Conservation (phyloP, 2,888 invertebrate species). For the Parnassius apollo region DNA sequence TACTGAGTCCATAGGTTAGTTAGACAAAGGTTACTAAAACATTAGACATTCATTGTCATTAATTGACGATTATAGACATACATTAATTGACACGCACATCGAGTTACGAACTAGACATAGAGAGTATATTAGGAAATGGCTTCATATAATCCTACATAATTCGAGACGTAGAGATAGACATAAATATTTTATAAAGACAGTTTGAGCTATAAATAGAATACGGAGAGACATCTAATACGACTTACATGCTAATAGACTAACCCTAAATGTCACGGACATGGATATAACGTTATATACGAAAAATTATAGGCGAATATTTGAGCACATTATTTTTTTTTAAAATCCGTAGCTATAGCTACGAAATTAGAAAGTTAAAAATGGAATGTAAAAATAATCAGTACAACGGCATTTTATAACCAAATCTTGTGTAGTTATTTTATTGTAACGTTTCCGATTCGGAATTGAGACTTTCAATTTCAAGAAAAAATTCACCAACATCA, state of each 20-base stretch:
- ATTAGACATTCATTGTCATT: slow-evolving; percentile 2
- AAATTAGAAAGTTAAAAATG: slow-evolving; percentile 21
- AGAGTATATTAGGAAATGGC: slow-evolving; percentile 15
- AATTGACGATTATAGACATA: background rate
- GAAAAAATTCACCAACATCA: too few relatives aligned
- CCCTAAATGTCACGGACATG: slow-evolving; percentile 44
- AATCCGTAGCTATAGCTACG: background rate
- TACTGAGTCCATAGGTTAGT: too few relatives aligned
- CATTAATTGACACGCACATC: background rate
- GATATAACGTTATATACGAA: slow-evolving; percentile 32
- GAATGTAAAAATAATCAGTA: slow-evolving; percentile 27
- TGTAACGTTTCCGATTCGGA: too few relatives aligned
- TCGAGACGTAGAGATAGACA: slow-evolving; percentile 6
- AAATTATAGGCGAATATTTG: slow-evolving; percentile 36
- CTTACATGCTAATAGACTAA: slow-evolving; percentile 38
- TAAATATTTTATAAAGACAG: slow-evolving; percentile 13
- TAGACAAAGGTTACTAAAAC: too few relatives aligned
- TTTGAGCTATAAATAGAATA: slow-evolving; percentile 13
- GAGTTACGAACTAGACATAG: slow-evolving; percentile 5
- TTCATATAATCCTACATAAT: background rate
- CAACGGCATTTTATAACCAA: too few relatives aligned
- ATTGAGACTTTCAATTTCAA: too few relatives aligned
- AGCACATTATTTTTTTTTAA: slow-evolving; percentile 36
- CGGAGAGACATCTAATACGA: slow-evolving; percentile 15
- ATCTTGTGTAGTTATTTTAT: too few relatives aligned